Evolutionary conservation across 2,797 vertebrate genomes (phyloP).

Genomic region (Enteromius mattozi): DNA sequence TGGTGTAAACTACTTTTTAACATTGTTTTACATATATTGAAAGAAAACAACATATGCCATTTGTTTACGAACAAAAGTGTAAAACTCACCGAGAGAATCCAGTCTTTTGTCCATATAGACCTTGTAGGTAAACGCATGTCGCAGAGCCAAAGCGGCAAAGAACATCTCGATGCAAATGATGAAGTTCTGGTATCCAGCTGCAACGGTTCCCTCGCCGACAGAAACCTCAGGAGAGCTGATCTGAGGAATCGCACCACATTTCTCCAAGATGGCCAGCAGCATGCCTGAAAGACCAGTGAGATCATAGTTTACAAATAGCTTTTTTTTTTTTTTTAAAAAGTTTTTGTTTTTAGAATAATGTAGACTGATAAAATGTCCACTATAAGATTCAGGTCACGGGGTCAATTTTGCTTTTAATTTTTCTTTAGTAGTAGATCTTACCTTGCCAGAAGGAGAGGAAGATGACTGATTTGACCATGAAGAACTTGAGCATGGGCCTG

Average conservation of each 20-base stretch:
- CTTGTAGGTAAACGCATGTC: constrained; percentile 93
- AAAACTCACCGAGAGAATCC: constrained; percentile 86
- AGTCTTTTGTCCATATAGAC: constrained; percentile 93
- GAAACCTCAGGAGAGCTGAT: constrained; percentile 87
- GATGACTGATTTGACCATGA: constrained; percentile 98
- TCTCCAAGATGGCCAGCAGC: constrained; percentile 95
- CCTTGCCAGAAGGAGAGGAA: constrained; percentile 99
- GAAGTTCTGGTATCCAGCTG: constrained; percentile 97
- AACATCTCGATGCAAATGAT: constrained; percentile 99
- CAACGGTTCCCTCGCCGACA: constrained; percentile 93
- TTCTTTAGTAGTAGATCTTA: constrained; percentile 61
- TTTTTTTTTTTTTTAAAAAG: too few species aligned
- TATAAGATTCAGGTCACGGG: not conserved
- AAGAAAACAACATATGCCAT: not conserved
- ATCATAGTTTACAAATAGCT: not conserved
- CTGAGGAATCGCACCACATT: constrained; percentile 94
- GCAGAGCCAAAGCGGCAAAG: constrained; percentile 91
- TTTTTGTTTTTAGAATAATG: not conserved
- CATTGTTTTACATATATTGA: not conserved
- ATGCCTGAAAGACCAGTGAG: constrained; percentile 78
- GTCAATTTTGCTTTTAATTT: not conserved
- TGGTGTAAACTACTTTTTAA: not conserved
- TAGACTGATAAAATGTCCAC: constrained; percentile 3
- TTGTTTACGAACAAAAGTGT: not conserved
- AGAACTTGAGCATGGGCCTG: constrained; percentile 95